Evolutionary conservation across 2,113 vertebrate genomes (phyloP).

Genomic region (Clinocottus analis): DNA sequence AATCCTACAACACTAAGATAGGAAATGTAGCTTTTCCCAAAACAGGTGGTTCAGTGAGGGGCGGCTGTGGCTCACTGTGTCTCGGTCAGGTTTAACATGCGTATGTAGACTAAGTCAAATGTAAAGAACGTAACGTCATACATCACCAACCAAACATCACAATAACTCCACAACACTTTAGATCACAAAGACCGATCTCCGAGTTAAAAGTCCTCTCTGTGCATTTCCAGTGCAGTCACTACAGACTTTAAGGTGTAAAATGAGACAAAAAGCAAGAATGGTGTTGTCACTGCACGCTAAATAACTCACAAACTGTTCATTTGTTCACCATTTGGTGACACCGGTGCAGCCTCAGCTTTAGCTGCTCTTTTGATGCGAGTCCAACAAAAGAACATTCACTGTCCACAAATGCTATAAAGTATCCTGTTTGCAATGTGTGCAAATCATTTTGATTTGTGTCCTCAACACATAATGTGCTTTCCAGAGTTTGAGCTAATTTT

Average conservation of each 20-base stretch:
- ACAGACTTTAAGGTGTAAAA: background rate
- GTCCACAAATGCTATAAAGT: background rate
- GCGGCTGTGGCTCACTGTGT: background rate
- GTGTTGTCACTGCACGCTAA: background rate
- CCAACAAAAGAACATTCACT: background rate
- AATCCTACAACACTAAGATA: no score
- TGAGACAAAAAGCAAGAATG: background rate
- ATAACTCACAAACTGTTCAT: background rate
- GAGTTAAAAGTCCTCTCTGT: no score
- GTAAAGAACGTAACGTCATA: no score
- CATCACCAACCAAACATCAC: no score
- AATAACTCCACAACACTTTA: no score
- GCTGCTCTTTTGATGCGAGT: background rate
- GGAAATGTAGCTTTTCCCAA: background rate
- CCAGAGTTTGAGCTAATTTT: conserved; percentile 19
- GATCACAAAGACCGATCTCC: no score
- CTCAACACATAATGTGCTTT: conserved; percentile 9
- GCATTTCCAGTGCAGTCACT: background rate
- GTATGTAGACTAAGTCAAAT: no score
- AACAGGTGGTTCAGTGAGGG: no score
- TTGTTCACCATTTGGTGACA: background rate
- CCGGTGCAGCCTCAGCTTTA: background rate
- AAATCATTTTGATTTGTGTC: conserved; percentile 20
- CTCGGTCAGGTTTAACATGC: background rate
- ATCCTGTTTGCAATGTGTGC: background rate